These are phyloP conservation scores for Poecilia latipinna DNA, from an alignment of 2,113 vertebrate species.

Conservation along the genomic window DNA sequence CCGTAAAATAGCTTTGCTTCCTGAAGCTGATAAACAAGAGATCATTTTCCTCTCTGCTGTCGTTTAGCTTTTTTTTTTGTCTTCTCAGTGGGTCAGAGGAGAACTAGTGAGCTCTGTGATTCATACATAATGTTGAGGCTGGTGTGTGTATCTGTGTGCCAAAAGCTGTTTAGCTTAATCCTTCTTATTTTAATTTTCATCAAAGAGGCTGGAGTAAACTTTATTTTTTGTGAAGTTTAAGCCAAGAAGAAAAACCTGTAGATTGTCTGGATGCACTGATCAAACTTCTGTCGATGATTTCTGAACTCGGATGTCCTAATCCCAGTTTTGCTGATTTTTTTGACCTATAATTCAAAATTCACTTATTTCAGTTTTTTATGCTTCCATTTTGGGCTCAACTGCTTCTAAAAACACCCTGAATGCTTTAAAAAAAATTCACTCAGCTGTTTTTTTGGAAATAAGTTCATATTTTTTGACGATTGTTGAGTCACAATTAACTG, in stretches of 20 bases:
- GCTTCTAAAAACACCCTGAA: too few species aligned
- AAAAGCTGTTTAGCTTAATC: neutral
- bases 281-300: too few species aligned
- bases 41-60: constrained; percentile 35
- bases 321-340: neutral
- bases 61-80: constrained; percentile 27
- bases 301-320: neutral
- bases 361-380: too few species aligned
- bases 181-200: neutral
- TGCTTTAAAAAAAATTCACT: too few species aligned
- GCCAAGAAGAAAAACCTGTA: too few species aligned
- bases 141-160: neutral
- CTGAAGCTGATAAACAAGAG: constrained; percentile 41
- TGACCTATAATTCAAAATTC: neutral
- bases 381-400: too few species aligned
- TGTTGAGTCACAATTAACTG: too few species aligned
- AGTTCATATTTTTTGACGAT: too few species aligned
- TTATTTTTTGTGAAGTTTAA: neutral
- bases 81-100: neutral
- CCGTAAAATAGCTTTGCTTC: constrained; percentile 50
- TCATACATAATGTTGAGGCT: constrained; percentile 3
- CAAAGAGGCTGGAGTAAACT: neutral
- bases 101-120: neutral
- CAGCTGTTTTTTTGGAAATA: too few species aligned
- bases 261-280: too few species aligned